A percentile compares a stretch with the other conserved stretches of the same genome.
These are phyloP conservation scores for Trichonephila clavipes DNA, from an alignment of 1,140 invertebrate species.

Conservation along the genomic window DNA sequence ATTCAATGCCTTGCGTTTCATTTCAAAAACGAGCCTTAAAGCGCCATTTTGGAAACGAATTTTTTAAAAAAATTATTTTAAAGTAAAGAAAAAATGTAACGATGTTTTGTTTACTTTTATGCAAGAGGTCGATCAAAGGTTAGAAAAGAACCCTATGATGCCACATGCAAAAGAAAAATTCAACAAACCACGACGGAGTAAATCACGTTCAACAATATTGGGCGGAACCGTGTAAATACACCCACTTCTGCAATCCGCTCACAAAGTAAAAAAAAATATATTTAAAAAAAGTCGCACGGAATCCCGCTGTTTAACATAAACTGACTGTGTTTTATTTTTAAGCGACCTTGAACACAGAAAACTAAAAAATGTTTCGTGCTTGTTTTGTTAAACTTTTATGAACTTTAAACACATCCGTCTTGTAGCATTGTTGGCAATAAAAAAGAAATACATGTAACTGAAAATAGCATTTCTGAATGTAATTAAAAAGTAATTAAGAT, in stretches of 20 bases:
- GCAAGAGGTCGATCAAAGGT: slow-evolving; percentile 9
- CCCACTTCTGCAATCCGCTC: not conserved
- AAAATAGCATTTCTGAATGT: no score
- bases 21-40: no score
- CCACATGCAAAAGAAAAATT: not conserved
- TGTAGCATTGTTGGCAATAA: no score
- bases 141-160: not conserved
- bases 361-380: no score
- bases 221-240: not conserved
- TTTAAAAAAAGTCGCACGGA: not conserved
- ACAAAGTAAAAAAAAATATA: not conserved
- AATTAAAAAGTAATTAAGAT: no score
- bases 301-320: not conserved
- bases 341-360: not conserved
- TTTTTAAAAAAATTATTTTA: not conserved
- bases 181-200: not conserved
- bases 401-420: no score
- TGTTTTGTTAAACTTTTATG: no score
- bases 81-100: not conserved
- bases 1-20: no score
- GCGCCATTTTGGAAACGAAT: not conserved
- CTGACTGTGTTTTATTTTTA: not conserved
- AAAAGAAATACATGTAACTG: no score
- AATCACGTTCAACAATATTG: not conserved
- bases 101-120: not conserved